Conservation (phyloP, 53 echinoderm and acorn worm species). For the Holothuria scabra region DNA sequence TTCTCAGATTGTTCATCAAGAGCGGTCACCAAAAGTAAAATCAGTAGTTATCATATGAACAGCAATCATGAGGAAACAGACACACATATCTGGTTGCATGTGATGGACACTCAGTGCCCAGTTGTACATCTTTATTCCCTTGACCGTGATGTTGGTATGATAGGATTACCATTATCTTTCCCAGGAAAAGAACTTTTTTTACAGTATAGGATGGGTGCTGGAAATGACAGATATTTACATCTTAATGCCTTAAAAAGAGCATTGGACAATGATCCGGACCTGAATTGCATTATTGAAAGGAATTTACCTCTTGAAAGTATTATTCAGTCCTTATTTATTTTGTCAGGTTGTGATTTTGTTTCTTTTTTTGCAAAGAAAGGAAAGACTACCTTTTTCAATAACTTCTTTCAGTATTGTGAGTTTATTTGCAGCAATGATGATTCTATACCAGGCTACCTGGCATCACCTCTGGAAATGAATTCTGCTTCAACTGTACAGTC, state of each 20-base stretch:
- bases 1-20: background rate
- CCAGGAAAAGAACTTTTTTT: conserved; percentile 44
- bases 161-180: conserved; percentile 59
- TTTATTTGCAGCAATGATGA: conserved; percentile 50
- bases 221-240: conserved; percentile 56
- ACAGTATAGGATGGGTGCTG: conserved; percentile 54
- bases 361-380: conserved; percentile 61
- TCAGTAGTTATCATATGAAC: background rate
- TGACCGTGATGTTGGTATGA: conserved; percentile 67
- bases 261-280: conserved; percentile 2
- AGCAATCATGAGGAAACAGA: conserved; percentile 77
- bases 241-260: background rate
- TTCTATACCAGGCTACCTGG: background rate
- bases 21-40: background rate
- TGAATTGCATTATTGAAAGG: conserved; percentile 57
- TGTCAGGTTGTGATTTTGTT: conserved; percentile 76
- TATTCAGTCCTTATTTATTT: conserved; percentile 61
- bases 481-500: background rate
- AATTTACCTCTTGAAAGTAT: conserved; percentile 20
- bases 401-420: conserved; percentile 55
- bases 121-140: conserved; percentile 54
- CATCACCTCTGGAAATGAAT: background rate
- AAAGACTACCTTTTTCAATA: conserved; percentile 57
- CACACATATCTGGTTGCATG: conserved; percentile 76
- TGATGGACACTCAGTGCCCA: conserved; percentile 54